Evolutionary conservation across 2,797 vertebrate genomes (phyloP).

Genomic region (Schizopygopsis malacanthus): DNA sequence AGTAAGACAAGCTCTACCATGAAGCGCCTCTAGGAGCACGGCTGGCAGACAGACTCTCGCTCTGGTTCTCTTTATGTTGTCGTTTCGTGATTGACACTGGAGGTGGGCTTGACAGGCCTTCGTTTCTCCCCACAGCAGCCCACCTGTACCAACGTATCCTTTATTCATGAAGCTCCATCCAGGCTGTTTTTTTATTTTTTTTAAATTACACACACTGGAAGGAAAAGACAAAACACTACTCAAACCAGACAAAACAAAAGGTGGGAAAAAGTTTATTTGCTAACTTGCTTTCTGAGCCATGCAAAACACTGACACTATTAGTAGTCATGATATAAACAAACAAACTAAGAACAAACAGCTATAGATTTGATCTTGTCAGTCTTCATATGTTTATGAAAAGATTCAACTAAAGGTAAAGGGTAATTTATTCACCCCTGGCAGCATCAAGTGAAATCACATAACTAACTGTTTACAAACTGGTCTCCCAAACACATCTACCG

Average conservation of each 20-base stretch:
- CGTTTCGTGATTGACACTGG: slow-evolving; percentile 60
- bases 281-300: slow-evolving; percentile 45
- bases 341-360: slow-evolving; percentile 3
- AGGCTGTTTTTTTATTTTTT: slow-evolving; percentile 63
- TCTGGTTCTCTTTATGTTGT: slow-evolving; percentile 56
- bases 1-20: slow-evolving; percentile 52
- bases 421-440: slow-evolving; percentile 3
- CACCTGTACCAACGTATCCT: slow-evolving; percentile 69
- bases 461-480: slow-evolving; percentile 1
- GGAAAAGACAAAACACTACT: slow-evolving; percentile 61
- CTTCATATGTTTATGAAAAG: not conserved
- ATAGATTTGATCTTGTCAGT: not conserved
- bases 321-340: slow-evolving; percentile 7
- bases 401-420: slow-evolving; percentile 1
- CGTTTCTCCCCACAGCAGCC: slow-evolving; percentile 63
- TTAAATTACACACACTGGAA: slow-evolving; percentile 63
- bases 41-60: slow-evolving; percentile 58
- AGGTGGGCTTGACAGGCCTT: slow-evolving; percentile 65
- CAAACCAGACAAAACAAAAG: slow-evolving; percentile 57
- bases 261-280: slow-evolving; percentile 50
- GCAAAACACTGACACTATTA: slow-evolving; percentile 15
- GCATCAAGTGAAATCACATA: not conserved
- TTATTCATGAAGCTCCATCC: slow-evolving; percentile 69
- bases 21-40: slow-evolving; percentile 55
- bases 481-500: not conserved